Percentiles rank a stretch among this genome's conserved stretches.
These are phyloP conservation scores for Aurelia sp. DNA, from an alignment of 30 jellyfish, hydroid and myxozoan genomes.

Conservation along the genomic window DNA sequence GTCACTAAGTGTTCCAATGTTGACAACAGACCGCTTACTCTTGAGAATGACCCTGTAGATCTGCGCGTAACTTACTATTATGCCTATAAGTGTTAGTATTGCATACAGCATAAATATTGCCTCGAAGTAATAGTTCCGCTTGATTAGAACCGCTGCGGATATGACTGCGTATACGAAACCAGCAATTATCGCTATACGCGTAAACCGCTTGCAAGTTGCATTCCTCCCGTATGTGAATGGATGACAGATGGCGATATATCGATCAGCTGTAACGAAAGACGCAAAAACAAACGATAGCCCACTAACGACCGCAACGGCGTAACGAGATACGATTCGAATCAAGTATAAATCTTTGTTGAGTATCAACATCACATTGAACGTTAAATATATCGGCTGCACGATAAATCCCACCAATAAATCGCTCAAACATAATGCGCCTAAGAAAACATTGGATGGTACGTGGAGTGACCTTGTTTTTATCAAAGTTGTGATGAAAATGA, in stretches of 20 bases:
- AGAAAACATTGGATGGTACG: slow-evolving; percentile 42
- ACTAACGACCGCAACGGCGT: slow-evolving; percentile 1
- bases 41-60: slow-evolving; percentile 41
- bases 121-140: slow-evolving; percentile 19
- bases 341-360: background rate
- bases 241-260: slow-evolving; percentile 59
- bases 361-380: background rate
- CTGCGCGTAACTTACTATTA: slow-evolving; percentile 17
- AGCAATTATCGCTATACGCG: background rate
- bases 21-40: slow-evolving; percentile 9
- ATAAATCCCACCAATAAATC: slow-evolving; percentile 33
- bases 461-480: slow-evolving; percentile 47
- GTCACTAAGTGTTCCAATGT: slow-evolving; percentile 26
- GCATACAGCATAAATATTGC: background rate
- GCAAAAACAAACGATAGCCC: slow-evolving; percentile 66
- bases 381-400: slow-evolving; percentile 42
- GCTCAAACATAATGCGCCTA: slow-evolving; percentile 50
- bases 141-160: background rate
- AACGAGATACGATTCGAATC: background rate
- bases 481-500: slow-evolving; percentile 37
- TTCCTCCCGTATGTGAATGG: slow-evolving; percentile 20
- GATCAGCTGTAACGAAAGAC: slow-evolving; percentile 39
- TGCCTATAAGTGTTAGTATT: background rate
- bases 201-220: slow-evolving; percentile 36
- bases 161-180: background rate